Conservation (phyloP, 2,113 vertebrate genomes). For the Lathamus discolor region DNA sequence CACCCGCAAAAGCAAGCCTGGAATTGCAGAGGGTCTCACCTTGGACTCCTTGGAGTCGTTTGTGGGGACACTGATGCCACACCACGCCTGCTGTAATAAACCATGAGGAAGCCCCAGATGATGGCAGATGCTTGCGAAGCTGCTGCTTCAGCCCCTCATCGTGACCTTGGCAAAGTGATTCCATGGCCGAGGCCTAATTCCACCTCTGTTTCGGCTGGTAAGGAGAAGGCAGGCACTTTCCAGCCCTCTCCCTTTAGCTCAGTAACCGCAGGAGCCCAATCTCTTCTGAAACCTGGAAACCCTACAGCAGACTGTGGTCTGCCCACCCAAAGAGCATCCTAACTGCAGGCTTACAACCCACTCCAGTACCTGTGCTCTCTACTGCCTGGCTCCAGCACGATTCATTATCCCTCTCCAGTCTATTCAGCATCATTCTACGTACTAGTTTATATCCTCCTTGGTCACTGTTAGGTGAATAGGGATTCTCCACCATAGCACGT, state of each 20-base stretch:
- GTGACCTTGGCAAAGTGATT: background rate
- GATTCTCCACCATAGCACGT: rapidly evolving
- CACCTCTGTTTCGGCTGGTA: background rate
- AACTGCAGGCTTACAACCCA: rapidly evolving
- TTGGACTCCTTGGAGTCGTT: rapidly evolving
- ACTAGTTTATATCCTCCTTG: background rate
- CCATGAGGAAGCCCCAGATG: background rate
- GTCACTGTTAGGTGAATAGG: rapidly evolving
- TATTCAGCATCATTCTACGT: rapidly evolving
- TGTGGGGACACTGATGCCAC: background rate
- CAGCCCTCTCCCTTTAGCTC: background rate
- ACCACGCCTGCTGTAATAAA: rapidly evolving
- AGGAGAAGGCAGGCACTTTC: background rate
- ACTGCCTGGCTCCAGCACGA: background rate
- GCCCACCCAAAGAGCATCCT: rapidly evolving
- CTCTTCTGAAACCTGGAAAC: background rate
- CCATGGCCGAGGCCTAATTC: background rate
- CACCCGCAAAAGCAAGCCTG: background rate
- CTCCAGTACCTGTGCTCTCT: rapidly evolving
- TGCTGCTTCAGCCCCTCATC: background rate
- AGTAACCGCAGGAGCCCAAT: background rate
- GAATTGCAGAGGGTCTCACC: background rate
- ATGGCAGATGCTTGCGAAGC: background rate
- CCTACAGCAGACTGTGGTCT: rapidly evolving
- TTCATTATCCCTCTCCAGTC: background rate